Evolutionary conservation across 2,888 invertebrate genomes (phyloP).

Genomic region (Yponomeuta malinellus): DNA sequence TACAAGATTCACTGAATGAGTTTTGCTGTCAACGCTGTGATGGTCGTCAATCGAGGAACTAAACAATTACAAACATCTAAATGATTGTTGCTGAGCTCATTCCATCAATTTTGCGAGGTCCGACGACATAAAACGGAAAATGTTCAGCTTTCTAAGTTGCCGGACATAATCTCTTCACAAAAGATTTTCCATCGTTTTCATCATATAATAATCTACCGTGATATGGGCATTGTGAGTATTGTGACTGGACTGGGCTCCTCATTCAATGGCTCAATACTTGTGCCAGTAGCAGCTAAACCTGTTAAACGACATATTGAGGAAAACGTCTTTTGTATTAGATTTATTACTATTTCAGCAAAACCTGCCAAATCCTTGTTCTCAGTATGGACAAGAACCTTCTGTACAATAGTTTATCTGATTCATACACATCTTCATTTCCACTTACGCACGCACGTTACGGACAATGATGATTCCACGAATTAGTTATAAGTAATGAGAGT

Average conservation of each 20-base stretch:
- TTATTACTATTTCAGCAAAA: neutral
- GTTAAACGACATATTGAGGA: neutral
- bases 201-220: neutral
- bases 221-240: neutral
- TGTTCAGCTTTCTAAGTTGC: neutral
- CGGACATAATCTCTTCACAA: neutral
- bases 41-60: too few relatives aligned
- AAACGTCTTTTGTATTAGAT: neutral
- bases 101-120: neutral
- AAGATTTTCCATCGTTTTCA: neutral
- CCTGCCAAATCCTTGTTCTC: neutral
- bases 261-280: neutral
- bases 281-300: neutral
- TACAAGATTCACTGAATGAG: conserved; percentile 4
- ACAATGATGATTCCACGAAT: neutral
- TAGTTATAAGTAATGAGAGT: neutral
- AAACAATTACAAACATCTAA: too few relatives aligned
- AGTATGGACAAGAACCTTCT: neutral
- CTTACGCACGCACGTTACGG: neutral
- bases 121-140: neutral
- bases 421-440: neutral
- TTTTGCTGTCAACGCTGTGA: too few relatives aligned
- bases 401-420: neutral
- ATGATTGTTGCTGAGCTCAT: too few relatives aligned
- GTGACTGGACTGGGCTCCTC: neutral